A percentile compares a stretch with the other conserved stretches of the same genome.
Conservation (phyloP, 2,888 invertebrate species). For the Laothoe populi region DNA sequence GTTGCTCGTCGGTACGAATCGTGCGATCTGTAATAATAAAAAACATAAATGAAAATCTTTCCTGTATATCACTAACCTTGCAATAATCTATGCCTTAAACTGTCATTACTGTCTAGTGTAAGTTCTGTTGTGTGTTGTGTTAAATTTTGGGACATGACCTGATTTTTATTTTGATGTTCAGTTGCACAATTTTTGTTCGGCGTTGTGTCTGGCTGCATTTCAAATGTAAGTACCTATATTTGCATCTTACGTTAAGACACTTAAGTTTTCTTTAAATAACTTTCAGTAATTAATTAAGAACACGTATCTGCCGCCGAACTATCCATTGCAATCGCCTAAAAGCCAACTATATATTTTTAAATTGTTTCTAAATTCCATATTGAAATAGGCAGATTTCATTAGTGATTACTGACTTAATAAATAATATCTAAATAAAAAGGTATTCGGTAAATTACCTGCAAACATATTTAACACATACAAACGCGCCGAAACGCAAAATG, state of each 20-base stretch:
- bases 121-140: constrained; percentile 45
- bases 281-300: neutral
- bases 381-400: neutral
- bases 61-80: constrained; percentile 40
- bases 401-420: neutral
- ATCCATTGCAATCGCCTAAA: neutral
- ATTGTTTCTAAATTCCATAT: neutral
- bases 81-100: constrained; percentile 54
- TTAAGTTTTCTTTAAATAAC: neutral
- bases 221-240: constrained; percentile 9
- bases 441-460: neutral
- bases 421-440: neutral
- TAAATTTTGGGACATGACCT: constrained; percentile 56
- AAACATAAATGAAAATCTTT: constrained; percentile 68
- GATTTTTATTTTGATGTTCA: constrained; percentile 70
- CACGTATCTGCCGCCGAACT: neutral
- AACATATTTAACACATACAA: neutral
- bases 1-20: constrained; percentile 40
- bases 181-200: constrained; percentile 62
- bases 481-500: neutral
- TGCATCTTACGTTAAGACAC: neutral
- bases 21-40: constrained; percentile 53
- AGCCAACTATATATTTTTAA: neutral
- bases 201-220: constrained; percentile 18
- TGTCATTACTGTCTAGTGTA: constrained; percentile 41